A percentile compares a stretch with the other conserved stretches of the same genome.
Evolutionary conservation across 30 jellyfish, hydroid and myxozoan species (phyloP).

Genomic region (Hydractinia echinata): DNA sequence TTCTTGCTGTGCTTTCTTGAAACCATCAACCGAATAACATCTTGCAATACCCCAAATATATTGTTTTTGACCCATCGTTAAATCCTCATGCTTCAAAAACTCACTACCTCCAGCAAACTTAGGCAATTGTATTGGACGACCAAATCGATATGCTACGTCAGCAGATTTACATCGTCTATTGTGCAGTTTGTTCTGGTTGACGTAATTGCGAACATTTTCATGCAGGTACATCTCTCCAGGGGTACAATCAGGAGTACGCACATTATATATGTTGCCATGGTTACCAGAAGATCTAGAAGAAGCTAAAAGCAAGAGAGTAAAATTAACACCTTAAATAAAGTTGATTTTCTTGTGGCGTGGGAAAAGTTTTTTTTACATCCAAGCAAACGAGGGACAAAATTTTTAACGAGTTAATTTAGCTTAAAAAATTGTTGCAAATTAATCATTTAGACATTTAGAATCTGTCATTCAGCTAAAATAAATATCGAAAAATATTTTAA

Average conservation of each 20-base stretch:
- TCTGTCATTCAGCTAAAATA: no score
- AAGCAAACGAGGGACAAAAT: no score
- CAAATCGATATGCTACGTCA: constrained; percentile 55
- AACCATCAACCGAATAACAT: constrained; percentile 53
- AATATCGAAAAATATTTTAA: no score
- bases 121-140: constrained; percentile 46
- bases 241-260: not conserved
- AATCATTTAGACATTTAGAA: no score
- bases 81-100: constrained; percentile 53
- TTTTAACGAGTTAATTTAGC: no score
- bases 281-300: no score
- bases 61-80: constrained; percentile 71
- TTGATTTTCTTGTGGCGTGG: no score
- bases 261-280: not conserved
- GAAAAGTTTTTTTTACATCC: no score
- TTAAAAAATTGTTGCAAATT: no score
- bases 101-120: constrained; percentile 23
- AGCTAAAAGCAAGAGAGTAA: no score
- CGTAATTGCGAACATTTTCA: constrained; percentile 8
- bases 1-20: constrained; percentile 45
- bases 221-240: not conserved
- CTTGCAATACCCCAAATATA: constrained; percentile 79
- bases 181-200: not conserved
- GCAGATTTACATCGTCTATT: constrained; percentile 50
- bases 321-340: no score